Base-by-base conservation (phyloP, 2,797 vertebrate genomes). In the Scyliorhinus canicula region DNA sequence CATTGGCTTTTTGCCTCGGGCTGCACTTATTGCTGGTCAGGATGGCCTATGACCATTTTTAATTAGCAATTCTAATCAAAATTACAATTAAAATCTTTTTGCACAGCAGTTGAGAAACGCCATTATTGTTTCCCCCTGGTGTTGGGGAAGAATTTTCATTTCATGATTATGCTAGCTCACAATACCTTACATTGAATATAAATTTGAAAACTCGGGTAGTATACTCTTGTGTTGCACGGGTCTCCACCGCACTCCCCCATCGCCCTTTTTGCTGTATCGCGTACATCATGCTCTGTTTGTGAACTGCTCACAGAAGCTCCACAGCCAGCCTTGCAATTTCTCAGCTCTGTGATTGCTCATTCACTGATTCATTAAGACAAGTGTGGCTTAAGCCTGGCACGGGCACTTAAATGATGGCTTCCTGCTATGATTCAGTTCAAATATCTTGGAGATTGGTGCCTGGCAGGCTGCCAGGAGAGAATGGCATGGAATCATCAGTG, bases 311-410 rank as follows among this genome's bases (percentile, higher is more conserved):
- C 93, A 94, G 93, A 94, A 94, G 93, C 93, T 94, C 93, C 93
- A 94, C 93, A 94, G 93, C 93, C 93, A 94, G 67, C 67, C 69
- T 94, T 24, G 93, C 93, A 94, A 94, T 94, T 94, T 94, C 93
- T 94, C 93, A 55, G 67, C 50, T 55, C 93, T 94, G 35, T 94
- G 93, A 94, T 94, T 94, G 93, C 93, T 94, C 93, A 94, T 94
- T 94, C 93, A 94, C 93, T 94, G 93, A 94, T 94, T 94, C 93
- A 94, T 74, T 74, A 74, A 94, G 93, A 94, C 93, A 94, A 94
- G 93, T 94, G 93, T n/a, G 67, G 93, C 93, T 94, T 94, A 67
- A 74, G 93, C 93, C 93, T 94, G 93, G 93, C 93, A 94, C 93
- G 16, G 93, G 47, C 93, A 55, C 93, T 94, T 74, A 65, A 67